Percentiles rank a stretch among this genome's conserved stretches.
phyloP scores from a whole-genome alignment of 2,113 vertebrate species.

The Euleptes europaea region DNA sequence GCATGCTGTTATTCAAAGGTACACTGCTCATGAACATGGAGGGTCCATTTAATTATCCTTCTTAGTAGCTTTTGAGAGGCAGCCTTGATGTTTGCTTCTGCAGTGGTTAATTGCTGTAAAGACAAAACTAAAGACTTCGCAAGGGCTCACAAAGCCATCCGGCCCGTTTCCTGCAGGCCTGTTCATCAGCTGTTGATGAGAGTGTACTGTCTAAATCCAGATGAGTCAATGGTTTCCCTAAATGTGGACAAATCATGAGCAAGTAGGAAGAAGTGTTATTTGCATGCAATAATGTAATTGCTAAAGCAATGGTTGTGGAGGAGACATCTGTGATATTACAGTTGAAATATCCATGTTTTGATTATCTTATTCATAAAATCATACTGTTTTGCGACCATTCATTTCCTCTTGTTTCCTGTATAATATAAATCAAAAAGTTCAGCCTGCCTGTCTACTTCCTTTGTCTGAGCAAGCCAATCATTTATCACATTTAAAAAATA shows the following conservation, averaged over 20 bases:
- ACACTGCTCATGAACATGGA: too few relatives aligned
- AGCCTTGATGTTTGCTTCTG: not conserved
- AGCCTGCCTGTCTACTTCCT: constrained; percentile 40
- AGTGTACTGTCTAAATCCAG: constrained; percentile 43
- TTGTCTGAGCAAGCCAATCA: constrained; percentile 46
- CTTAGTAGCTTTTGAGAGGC: too few relatives aligned
- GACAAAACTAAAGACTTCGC: not conserved
- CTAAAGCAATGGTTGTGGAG: constrained; percentile 56
- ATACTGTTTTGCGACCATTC: constrained; percentile 45
- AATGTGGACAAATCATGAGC: constrained; percentile 47
- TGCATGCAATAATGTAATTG: constrained; percentile 54
- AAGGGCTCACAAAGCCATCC: not conserved
- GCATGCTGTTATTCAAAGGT: too few relatives aligned
- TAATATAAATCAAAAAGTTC: constrained; percentile 53
- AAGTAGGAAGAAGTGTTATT: constrained; percentile 40
- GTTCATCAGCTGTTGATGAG: constrained; percentile 19
- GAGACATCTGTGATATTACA: constrained; percentile 46
- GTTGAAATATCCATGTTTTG: constrained; percentile 54
- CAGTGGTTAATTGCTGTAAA: not conserved
- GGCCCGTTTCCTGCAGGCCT: not conserved
- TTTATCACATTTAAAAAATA: constrained; percentile 60
- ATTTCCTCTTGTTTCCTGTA: constrained; percentile 62
- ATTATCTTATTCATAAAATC: constrained; percentile 72
- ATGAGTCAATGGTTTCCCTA: constrained; percentile 46
- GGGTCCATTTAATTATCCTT: too few relatives aligned